Percentiles rank a stretch among this genome's conserved stretches.
These are phyloP conservation scores for Toxotes lorentzi DNA, from an alignment of 2,797 vertebrate genomes.

Conservation along the genomic window DNA sequence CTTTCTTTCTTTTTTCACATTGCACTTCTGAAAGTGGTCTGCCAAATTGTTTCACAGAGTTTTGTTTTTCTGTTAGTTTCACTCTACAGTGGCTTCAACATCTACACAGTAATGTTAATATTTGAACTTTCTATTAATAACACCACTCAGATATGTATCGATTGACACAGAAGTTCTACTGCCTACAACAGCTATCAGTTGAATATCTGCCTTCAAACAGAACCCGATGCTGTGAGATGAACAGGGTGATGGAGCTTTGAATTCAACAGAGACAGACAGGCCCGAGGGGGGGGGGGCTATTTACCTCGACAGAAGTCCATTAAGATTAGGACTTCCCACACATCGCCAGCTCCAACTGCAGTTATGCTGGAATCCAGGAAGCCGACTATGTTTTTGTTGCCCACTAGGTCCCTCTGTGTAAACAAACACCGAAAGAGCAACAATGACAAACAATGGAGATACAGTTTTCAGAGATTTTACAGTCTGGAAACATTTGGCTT, in stretches of 20 bases:
- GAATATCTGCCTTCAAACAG: slow-evolving; percentile 24
- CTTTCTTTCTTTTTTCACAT: background rate
- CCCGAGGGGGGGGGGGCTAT: slow-evolving; percentile 1
- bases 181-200: slow-evolving; percentile 18
- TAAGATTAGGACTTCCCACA: slow-evolving; percentile 98
- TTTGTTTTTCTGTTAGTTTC: background rate
- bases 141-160: slow-evolving; percentile 16
- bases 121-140: slow-evolving; percentile 34
- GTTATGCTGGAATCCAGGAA: slow-evolving; percentile 98
- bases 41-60: background rate
- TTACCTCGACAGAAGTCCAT: slow-evolving; percentile 99
- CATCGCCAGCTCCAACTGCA: slow-evolving; percentile 93
- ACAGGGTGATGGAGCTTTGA: slow-evolving; percentile 32
- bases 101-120: background rate
- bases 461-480: slow-evolving; percentile 7
- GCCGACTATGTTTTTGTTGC: slow-evolving; percentile 97
- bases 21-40: background rate
- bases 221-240: slow-evolving; percentile 37
- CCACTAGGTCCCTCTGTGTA: slow-evolving; percentile 92
- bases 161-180: slow-evolving; percentile 33
- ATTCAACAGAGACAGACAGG: slow-evolving; percentile 31
- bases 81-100: background rate
- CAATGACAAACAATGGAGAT: slow-evolving; percentile 19
- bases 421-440: slow-evolving; percentile 54
- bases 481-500: slow-evolving; percentile 17